Percentiles rank a stretch among this genome's conserved stretches.
These are phyloP conservation scores for Eudyptes chrysolophus DNA, from an alignment of 2,113 vertebrate species.

Conservation along the genomic window DNA sequence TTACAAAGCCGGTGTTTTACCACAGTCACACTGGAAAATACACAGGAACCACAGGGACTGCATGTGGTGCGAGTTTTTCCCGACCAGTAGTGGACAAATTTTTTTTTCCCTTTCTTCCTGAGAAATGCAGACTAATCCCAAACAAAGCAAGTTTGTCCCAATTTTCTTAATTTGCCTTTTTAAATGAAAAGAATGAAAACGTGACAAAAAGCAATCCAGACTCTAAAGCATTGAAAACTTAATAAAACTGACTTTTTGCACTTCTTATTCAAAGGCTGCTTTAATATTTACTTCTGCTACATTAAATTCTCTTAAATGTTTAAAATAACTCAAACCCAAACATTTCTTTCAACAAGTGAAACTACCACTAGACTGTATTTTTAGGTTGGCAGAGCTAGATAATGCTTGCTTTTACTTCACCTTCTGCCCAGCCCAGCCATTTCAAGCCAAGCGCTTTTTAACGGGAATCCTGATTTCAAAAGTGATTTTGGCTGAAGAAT, in stretches of 20 bases:
- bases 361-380: neutral
- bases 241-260: neutral
- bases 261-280: neutral
- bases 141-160: neutral
- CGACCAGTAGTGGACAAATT: neutral
- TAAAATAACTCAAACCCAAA: neutral
- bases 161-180: neutral
- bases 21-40: neutral
- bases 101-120: neutral
- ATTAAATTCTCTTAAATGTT: neutral
- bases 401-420: neutral
- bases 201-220: neutral
- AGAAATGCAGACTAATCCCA: neutral
- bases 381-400: neutral
- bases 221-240: neutral
- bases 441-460: neutral
- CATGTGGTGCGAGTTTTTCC: neutral
- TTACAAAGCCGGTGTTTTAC: neutral
- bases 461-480: neutral
- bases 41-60: neutral
- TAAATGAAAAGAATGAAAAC: neutral
- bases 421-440: neutral
- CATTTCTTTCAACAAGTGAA: neutral
- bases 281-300: neutral
- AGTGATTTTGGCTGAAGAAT: constrained; percentile 2